Evolutionary conservation across 2,113 vertebrate species (phyloP), one percentile per base, ranked within the genome.

Genomic region (Tetrao urogallus): DNA sequence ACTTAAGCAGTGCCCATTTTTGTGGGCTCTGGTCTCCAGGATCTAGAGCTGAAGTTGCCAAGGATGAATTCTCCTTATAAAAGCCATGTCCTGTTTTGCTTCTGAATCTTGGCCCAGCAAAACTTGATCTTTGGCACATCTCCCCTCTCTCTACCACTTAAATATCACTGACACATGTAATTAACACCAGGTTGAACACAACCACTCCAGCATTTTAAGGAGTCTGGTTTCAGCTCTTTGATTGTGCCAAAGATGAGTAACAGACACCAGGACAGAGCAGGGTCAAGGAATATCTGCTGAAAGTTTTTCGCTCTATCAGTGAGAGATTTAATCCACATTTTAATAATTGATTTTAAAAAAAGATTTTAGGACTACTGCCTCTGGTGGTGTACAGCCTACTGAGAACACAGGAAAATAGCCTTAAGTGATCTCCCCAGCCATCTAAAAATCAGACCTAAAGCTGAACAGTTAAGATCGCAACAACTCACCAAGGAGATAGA

Each of bases 151-250:
- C 83, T 70, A 57, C 82, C 69, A 56, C 71, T 95, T 90, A 85
- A 85, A 88, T 89, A 93, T 93, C 92, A 94, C 64, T 88, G 76
- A 95, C 79, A 93, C 84, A 17, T 82, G 73, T 89, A 90, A 96
- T 92, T 93, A 95, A 93, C 89, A 93, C 64, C 75, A 85, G 95
- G 87, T 96, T 65, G 47, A 88, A 96, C 92, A 91, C 80, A 84
- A 84, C 87, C 82, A 88, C 70, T 58, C 48, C 18, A 63, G 84
- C 66, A 91, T 94, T 94, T 94, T 58, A 69, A 70, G 78, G 79
- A 92, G 72, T 92, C 73, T 89, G 43, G 60, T 96, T 96, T 95
- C 94, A 95, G 82, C 19, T 57, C 64, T 85, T 74, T 66, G 57
- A 83, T 83, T 64, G 52, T 64, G 64, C 64, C 93, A 95, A 70